A percentile compares a stretch with the other conserved stretches of the same genome.
phyloP scores from a whole-genome alignment of 2,113 vertebrate genomes.

The Chionodraco myersi region DNA sequence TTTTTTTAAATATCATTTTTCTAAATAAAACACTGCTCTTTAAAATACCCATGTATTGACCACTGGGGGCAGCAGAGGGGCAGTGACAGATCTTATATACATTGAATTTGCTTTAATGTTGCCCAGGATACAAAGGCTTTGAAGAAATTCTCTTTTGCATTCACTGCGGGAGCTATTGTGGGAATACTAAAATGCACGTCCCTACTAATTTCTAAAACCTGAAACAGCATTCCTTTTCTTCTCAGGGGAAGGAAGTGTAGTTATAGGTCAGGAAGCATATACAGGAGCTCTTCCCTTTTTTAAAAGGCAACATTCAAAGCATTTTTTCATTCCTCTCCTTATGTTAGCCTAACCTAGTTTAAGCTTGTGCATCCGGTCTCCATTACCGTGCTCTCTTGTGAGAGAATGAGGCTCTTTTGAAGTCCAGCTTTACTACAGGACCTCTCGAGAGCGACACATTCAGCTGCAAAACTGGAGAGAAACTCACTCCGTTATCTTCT shows the following conservation, averaged over 20 bases:
- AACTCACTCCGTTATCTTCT: not conserved
- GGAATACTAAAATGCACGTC: constrained; percentile 20
- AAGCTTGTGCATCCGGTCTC: constrained; percentile 73
- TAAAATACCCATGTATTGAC: not conserved
- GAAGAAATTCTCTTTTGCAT: not conserved
- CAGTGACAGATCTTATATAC: not conserved
- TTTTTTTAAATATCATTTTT: too few species aligned
- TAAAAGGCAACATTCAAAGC: constrained; percentile 80
- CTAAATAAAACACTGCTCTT: not conserved
- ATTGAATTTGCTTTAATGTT: not conserved
- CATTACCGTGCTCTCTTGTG: constrained; percentile 68
- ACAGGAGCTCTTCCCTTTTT: constrained; percentile 72
- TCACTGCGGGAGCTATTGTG: not conserved
- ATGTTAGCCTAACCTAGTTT: constrained; percentile 63
- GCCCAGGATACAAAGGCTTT: not conserved
- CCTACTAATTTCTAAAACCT: constrained; percentile 64
- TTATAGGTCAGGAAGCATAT: constrained; percentile 65
- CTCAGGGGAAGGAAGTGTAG: constrained; percentile 76
- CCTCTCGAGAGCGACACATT: constrained; percentile 36
- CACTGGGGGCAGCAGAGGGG: not conserved
- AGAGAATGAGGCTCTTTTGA: constrained; percentile 72
- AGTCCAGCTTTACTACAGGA: constrained; percentile 60
- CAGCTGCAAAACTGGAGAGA: not conserved
- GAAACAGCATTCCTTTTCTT: constrained; percentile 73
- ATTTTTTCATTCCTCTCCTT: constrained; percentile 67